Percentiles rank a stretch among this genome's conserved stretches.
phyloP scores from a whole-genome alignment of 2,888 invertebrate species.

The Drosophila nr. fundita region DNA sequence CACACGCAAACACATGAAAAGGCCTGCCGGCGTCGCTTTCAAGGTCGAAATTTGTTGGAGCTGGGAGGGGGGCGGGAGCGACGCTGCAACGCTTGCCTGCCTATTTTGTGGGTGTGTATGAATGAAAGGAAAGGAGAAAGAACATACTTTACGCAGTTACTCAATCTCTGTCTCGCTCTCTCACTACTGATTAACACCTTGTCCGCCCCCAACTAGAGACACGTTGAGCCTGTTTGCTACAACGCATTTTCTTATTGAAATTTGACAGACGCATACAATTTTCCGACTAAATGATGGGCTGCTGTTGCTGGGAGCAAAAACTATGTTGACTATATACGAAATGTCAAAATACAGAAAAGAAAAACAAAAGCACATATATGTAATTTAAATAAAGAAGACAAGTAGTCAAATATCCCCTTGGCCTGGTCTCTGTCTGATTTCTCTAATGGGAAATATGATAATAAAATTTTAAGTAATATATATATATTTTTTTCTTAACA shows the following conservation, averaged over 20 bases:
- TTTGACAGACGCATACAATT: background rate
- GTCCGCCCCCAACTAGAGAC: constrained; percentile 9
- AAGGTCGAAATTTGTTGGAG: constrained; percentile 47
- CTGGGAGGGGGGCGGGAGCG: background rate
- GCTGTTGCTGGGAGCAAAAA: background rate
- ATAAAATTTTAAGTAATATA: background rate
- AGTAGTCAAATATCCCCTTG: constrained; percentile 21
- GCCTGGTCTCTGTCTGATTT: background rate
- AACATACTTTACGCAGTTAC: constrained; percentile 4
- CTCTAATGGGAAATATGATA: background rate
- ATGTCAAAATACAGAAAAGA: constrained; percentile 18
- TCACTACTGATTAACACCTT: constrained; percentile 9
- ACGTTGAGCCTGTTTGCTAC: constrained; percentile 43
- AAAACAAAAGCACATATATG: background rate
- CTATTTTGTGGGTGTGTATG: constrained; percentile 23
- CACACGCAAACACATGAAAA: constrained; percentile 17
- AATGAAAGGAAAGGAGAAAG: constrained; percentile 2
- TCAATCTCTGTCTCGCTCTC: background rate
- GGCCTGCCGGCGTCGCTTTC: constrained; percentile 45
- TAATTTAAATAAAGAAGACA: constrained; percentile 10
- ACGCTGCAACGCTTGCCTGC: constrained; percentile 24
- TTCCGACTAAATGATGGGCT: background rate
- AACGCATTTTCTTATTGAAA: constrained; percentile 54
- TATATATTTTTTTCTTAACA: background rate
- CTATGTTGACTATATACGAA: constrained; percentile 12